Base-by-base conservation (phyloP, 23 tunicate genomes). In the Halocynthia aurantium region DNA sequence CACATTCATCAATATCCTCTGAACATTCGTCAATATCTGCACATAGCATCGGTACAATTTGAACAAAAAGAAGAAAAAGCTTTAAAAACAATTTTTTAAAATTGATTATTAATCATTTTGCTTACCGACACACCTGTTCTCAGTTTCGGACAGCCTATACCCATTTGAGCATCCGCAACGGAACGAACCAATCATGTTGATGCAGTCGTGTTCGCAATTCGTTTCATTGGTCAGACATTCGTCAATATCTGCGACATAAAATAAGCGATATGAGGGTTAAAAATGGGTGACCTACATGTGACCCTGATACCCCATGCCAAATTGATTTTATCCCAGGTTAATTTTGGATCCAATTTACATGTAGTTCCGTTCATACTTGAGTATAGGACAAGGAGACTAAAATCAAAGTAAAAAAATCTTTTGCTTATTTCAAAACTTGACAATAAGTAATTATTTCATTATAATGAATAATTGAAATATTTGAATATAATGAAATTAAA, bases 21-120 rank as follows among this genome's bases (percentile, higher is more conserved):
- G 7, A 49, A 57, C 97, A 90, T 72, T 90, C 97, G 71, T 90
- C 64, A 10, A 66, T 53, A 55, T 90, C 97, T 90, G 72, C 8
- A 80, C 76, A 52, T 20, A 0, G 4, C 44, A 31, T 31, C 44
- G 44, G 15, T 65, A 1, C 63, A 58, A 58, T 0, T 58, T 58
- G 15, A 58, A 15, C 4, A 58, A 58, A 13, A 13, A 58, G 63
- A 58, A 15, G 62, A 57, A 58, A 13, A 13, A 13, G 63, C 2
- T 58, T 31, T 4, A 31, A 31, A 31, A 31, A 0, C 44, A 31
- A 31, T 31, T 31, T 31, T 31, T 31, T 31, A 31, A 31, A 31
- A n/a, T n/a, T n/a, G 44, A 31, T 31, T 4, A 31, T 31, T 1
- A 1, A 31, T 31, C 44, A 31, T 31, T 31, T 31, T 31, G 15